Base-by-base conservation (phyloP, 2,888 invertebrate species). In the Tenthredo livida region DNA sequence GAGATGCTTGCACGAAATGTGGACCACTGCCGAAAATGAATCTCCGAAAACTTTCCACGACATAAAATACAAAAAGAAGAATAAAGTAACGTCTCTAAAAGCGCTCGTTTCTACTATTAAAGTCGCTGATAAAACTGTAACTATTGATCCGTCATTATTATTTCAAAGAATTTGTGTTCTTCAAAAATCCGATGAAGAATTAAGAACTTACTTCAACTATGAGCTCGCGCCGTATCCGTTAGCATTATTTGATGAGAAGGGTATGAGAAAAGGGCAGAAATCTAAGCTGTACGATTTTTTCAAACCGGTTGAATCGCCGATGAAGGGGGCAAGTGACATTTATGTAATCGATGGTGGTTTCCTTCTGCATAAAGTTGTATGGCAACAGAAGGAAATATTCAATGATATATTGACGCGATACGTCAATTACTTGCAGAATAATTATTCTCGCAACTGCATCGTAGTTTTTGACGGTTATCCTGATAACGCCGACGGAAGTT, bases 71-170 rank as follows among this genome's bases (percentile, higher is more conserved):
- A 90, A 91, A 90, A 89, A 89, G 85, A 72, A 88, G 86, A 90
- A 92, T 47, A 90, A 89, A 89, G 91, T 92, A 43, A 37, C 90
- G 54, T 90, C 91, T 89, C 91, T 91, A 84, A 90, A 89, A 89
- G 86, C 90, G 88, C 85, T 89, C 86, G 90, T 50, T 78, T 85
- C 75, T 33, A 85, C 89, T 84, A 84, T 92, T 65, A 92, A 92
- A 91, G 88, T 92, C 87, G 88, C 91, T 61, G 90, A 91, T 40
- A 88, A 89, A 67, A 87, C 88, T 2, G 90, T 92, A 75, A 88
- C 90, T 65, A 75, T 91, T 43, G 82, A 87, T 84, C 86, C 87
- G 15, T 80, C 84, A 29, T 37, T 87, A 21, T 33, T 86, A 12
- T 87, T 87, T 54, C 86, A 87, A 84, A 25, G 86, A 84, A 85